A percentile compares a stretch with the other conserved stretches of the same genome.
These are phyloP conservation scores for Mobula birostris DNA, from an alignment of 2,113 vertebrate genomes.

Conservation along the genomic window DNA sequence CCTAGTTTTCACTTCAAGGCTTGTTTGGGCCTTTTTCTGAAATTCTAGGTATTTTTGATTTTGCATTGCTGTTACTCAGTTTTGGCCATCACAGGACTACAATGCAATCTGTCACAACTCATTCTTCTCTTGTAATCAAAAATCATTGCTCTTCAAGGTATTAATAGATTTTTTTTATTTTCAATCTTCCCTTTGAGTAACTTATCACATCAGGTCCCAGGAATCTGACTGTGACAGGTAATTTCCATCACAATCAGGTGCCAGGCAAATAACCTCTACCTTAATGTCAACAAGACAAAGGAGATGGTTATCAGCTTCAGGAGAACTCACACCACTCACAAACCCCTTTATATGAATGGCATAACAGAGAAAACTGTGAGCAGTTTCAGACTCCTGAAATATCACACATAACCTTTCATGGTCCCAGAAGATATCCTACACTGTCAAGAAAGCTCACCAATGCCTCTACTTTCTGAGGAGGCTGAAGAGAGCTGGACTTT, in stretches of 20 bases:
- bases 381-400: too few species aligned
- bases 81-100: neutral
- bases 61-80: neutral
- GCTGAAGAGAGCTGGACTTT: too few species aligned
- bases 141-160: neutral
- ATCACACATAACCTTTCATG: too few species aligned
- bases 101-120: slow-evolving; percentile 13
- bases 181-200: slow-evolving; percentile 13
- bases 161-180: neutral
- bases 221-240: neutral
- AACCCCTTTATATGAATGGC: too few species aligned
- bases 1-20: neutral
- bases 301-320: too few species aligned
- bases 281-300: too few species aligned
- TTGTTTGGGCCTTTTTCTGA: neutral
- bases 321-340: too few species aligned
- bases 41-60: neutral
- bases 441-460: too few species aligned
- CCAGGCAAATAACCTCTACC: too few species aligned
- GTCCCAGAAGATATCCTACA: too few species aligned
- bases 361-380: too few species aligned
- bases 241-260: slow-evolving; percentile 31
- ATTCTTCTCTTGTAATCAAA: neutral
- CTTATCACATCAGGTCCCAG: neutral
- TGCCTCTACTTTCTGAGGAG: too few species aligned